phyloP scores from a whole-genome alignment of 2,797 vertebrate species.

The Acrossocheilus wenchowensis region DNA sequence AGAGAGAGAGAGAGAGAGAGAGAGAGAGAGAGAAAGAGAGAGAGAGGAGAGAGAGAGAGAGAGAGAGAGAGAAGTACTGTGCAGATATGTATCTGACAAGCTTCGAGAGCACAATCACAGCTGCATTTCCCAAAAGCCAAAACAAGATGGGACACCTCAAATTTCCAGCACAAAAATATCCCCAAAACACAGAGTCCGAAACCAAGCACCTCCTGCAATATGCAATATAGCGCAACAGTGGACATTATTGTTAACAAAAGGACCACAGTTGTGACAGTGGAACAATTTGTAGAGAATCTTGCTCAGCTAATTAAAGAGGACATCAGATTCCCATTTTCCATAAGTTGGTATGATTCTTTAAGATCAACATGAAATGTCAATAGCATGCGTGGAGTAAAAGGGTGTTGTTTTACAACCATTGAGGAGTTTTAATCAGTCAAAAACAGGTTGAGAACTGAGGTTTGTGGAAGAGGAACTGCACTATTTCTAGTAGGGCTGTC shows the following conservation, averaged over 20 bases:
- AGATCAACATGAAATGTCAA: too few relatives aligned
- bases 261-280: background rate
- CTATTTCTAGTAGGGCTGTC: background rate
- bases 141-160: conserved; percentile 9
- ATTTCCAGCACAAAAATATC: conserved; percentile 1
- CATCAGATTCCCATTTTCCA: background rate
- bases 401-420: too few relatives aligned
- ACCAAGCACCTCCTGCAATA: background rate
- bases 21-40: background rate
- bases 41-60: background rate
- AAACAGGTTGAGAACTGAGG: background rate
- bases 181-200: background rate
- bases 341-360: background rate
- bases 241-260: background rate
- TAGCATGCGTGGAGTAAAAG: too few relatives aligned
- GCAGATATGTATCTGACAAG: conserved; percentile 11
- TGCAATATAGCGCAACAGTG: background rate
- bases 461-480: background rate
- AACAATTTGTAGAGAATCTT: background rate
- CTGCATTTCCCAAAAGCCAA: conserved; percentile 38
- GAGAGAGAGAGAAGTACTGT: conserved; percentile 36
- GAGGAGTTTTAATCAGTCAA: too few relatives aligned
- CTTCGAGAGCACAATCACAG: background rate
- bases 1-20: conserved; percentile 35
- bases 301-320: background rate